Evolutionary conservation across 2,888 invertebrate genomes (phyloP).

Genomic region (Kryphioiulus occultus): DNA sequence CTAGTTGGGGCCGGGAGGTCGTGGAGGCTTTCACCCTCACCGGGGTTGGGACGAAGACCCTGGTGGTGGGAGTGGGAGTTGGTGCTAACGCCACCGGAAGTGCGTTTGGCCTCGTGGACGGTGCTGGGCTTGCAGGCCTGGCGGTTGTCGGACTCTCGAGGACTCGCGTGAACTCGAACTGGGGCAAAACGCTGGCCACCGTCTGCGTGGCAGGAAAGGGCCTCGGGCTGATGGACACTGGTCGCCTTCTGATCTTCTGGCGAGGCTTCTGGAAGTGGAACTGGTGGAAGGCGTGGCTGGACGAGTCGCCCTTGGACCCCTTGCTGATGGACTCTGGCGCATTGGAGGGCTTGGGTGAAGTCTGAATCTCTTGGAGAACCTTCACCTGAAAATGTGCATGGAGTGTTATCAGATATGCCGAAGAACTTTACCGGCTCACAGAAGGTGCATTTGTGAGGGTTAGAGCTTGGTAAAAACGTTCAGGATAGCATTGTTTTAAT

Average conservation of each 20-base stretch:
- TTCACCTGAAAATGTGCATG: background rate
- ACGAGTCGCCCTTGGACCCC: constrained; percentile 55
- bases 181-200: background rate
- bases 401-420: too few species aligned
- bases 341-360: background rate
- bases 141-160: background rate
- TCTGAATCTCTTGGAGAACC: background rate
- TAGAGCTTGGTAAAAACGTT: too few species aligned
- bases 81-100: background rate
- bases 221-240: background rate
- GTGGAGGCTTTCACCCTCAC: background rate
- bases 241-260: background rate
- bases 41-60: background rate
- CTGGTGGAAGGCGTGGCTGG: constrained; percentile 57
- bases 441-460: too few species aligned
- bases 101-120: background rate
- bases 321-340: background rate
- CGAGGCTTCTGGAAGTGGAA: constrained; percentile 55
- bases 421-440: too few species aligned
- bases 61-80: background rate
- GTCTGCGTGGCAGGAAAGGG: background rate
- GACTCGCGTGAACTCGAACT: background rate
- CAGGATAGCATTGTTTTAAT: too few species aligned
- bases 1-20: background rate
- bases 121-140: background rate